Evolutionary conservation across 2,888 invertebrate species (phyloP).

Genomic region (Nomada ferruginata): DNA sequence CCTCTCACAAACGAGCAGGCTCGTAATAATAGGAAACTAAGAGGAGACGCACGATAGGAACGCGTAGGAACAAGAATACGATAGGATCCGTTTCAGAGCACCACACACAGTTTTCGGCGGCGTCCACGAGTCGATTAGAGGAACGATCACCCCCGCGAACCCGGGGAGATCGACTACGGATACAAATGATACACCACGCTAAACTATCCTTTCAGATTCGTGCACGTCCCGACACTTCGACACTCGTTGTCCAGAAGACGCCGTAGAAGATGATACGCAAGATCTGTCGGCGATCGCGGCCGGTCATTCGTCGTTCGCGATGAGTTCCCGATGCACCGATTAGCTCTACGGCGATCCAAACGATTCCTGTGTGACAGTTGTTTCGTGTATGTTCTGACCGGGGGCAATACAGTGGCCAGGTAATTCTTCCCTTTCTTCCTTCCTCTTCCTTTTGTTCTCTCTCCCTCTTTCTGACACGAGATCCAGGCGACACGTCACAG

Average conservation of each 20-base stretch:
- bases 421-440: background rate
- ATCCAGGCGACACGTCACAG: conserved; percentile 32
- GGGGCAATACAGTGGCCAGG: background rate
- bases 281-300: background rate
- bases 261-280: background rate
- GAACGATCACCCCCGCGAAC: conserved; percentile 36
- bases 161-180: background rate
- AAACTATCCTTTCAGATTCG: conserved; percentile 47
- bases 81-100: conserved; percentile 43
- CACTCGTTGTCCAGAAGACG: conserved; percentile 43
- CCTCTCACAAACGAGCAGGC: background rate
- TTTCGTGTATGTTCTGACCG: too few species aligned
- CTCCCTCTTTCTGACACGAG: conserved; percentile 15
- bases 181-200: conserved; percentile 33
- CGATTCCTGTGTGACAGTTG: background rate
- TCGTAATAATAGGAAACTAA: background rate
- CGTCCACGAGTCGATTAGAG: conserved; percentile 27
- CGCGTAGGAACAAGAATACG: conserved; percentile 40
- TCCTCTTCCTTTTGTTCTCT: background rate
- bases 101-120: conserved; percentile 59
- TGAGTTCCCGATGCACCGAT: conserved; percentile 15
- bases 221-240: conserved; percentile 50
- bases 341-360: background rate
- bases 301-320: conserved; percentile 12
- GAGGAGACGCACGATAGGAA: conserved; percentile 26